Evolutionary conservation across 2,888 invertebrate species (phyloP).

Genomic region (Gastrophysa polygoni): DNA sequence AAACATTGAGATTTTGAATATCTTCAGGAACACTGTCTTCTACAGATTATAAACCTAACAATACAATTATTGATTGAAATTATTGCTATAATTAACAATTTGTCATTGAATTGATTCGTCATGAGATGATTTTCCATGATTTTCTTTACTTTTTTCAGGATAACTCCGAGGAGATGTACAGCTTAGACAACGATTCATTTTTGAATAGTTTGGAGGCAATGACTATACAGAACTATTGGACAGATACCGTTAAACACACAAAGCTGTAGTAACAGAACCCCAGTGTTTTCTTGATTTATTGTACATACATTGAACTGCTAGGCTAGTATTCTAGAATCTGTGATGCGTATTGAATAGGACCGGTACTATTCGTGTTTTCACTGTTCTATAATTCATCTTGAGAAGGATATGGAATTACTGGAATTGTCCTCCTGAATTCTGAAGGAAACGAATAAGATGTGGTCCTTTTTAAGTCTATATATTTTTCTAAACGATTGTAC

Average conservation of each 20-base stretch:
- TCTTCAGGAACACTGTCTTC: no score
- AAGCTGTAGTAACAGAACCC: conserved; percentile 65
- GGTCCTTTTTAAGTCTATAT: conserved; percentile 26
- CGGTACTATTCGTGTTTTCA: conserved; percentile 22
- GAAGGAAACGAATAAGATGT: conserved; percentile 17
- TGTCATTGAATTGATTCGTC: no score
- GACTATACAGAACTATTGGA: conserved; percentile 95
- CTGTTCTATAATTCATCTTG: no score
- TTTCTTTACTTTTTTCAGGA: conserved; percentile 83
- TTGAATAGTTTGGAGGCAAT: conserved; percentile 91
- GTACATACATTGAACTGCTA: conserved; percentile 41
- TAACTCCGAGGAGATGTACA: conserved; percentile 93
- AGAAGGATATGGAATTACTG: neutral
- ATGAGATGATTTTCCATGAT: neutral
- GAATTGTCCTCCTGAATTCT: neutral
- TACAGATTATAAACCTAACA: no score
- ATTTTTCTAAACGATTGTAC: conserved; percentile 33
- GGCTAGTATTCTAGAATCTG: conserved; percentile 55
- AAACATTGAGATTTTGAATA: no score
- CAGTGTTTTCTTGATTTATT: conserved; percentile 36
- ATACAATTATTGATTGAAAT: no score
- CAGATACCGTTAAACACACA: conserved; percentile 88
- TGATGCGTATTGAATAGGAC: conserved; percentile 55
- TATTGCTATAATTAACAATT: no score
- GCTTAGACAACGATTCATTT: conserved; percentile 92